Evolutionary conservation across 2,113 vertebrate species (phyloP).

Genomic region (Ondatra zibethicus): DNA sequence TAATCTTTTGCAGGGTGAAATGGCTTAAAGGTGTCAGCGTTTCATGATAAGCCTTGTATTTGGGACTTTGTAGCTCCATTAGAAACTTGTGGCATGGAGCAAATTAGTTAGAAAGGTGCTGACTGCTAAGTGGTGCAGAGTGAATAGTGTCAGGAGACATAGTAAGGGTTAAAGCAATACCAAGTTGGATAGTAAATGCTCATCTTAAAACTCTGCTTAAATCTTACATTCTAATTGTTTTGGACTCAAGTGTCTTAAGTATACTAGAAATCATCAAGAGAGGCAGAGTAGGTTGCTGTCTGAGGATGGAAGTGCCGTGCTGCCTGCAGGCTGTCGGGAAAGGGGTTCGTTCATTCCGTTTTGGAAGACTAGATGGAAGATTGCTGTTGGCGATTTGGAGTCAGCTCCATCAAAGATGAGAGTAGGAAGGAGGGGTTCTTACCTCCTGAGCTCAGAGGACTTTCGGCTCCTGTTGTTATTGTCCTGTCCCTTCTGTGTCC

Average conservation of each 20-base stretch:
- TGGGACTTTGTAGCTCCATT: conserved; percentile 84
- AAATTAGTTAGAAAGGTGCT: background rate
- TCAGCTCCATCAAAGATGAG: background rate
- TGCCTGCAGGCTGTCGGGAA: background rate
- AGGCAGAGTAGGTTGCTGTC: background rate
- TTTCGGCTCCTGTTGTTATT: background rate
- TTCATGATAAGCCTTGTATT: conserved; percentile 83
- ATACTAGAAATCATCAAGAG: background rate
- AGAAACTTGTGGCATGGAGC: conserved; percentile 58
- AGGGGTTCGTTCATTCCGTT: background rate
- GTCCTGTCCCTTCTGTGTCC: conserved; percentile 66
- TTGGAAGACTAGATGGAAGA: conserved; percentile 31
- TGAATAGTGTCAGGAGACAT: background rate
- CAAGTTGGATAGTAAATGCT: background rate
- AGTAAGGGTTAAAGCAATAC: background rate
- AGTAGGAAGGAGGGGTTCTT: accelerated
- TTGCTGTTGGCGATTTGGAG: background rate
- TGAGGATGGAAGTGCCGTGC: background rate
- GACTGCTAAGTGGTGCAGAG: background rate
- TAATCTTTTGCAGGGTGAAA: conserved; percentile 21
- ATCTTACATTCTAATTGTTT: background rate
- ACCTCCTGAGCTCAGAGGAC: background rate
- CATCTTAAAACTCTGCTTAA: background rate
- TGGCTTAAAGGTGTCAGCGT: conserved; percentile 67
- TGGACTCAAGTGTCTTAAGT: background rate